Conservation (phyloP, 2,797 vertebrate species). For the Aldrovandia affinis region DNA sequence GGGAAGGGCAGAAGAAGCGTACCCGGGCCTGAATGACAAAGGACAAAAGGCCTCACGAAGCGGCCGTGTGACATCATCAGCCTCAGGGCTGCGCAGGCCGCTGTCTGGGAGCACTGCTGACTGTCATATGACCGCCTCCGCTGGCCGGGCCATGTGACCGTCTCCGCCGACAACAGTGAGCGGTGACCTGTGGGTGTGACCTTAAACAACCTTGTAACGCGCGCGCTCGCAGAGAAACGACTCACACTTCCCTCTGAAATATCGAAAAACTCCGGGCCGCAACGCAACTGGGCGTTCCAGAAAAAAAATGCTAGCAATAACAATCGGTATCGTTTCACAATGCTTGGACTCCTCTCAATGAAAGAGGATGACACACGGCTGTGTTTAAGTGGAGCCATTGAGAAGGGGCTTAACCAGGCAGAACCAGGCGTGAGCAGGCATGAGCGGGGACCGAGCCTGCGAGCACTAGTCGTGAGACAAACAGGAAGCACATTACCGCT, state of each 20-base stretch:
- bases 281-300: background rate
- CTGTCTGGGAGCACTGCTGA: background rate
- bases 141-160: background rate
- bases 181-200: background rate
- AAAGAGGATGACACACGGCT: too few relatives aligned
- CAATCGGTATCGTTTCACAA: background rate
- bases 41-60: background rate
- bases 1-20: background rate
- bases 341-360: too few relatives aligned
- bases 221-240: too few relatives aligned
- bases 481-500: too few relatives aligned
- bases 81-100: background rate
- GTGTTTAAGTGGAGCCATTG: too few relatives aligned
- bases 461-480: too few relatives aligned
- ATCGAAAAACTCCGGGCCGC: too few relatives aligned
- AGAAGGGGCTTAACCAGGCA: too few relatives aligned
- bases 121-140: conserved; percentile 10
- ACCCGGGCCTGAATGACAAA: background rate
- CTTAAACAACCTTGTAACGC: background rate
- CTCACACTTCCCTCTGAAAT: background rate
- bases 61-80: background rate
- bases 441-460: too few relatives aligned
- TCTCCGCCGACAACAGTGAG: background rate
- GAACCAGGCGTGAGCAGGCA: too few relatives aligned
- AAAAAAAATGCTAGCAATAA: background rate